A percentile compares a stretch with the other conserved stretches of the same genome.
Evolutionary conservation across 2,888 invertebrate species (phyloP).

Genomic region (Apodemia mormo): DNA sequence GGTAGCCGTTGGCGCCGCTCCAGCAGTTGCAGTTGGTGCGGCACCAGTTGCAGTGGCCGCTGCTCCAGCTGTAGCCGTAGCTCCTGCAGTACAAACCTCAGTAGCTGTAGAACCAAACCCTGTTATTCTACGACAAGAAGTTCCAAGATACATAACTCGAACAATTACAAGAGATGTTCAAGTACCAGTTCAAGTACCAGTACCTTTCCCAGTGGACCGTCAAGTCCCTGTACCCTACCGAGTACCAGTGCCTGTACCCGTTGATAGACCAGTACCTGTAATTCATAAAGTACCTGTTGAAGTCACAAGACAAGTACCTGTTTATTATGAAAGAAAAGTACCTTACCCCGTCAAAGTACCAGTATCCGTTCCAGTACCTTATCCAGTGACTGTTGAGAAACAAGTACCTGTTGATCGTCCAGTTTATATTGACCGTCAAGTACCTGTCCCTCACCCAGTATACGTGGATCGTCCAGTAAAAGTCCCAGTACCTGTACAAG

Average conservation of each 20-base stretch:
- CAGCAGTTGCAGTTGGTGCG: conserved; percentile 41
- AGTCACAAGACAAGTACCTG: conserved; percentile 71
- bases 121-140: conserved; percentile 69
- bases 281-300: conserved; percentile 78
- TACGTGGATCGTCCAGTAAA: conserved; percentile 79
- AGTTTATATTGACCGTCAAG: conserved; percentile 80
- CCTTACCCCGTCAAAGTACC: conserved; percentile 79
- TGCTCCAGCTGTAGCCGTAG: conserved; percentile 40
- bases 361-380: conserved; percentile 79
- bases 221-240: conserved; percentile 75
- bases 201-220: conserved; percentile 58
- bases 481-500: conserved; percentile 82
- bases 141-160: conserved; percentile 69
- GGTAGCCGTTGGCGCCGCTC: conserved; percentile 7
- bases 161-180: conserved; percentile 72
- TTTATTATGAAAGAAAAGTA: conserved; percentile 72
- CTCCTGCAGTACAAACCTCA: conserved; percentile 60
- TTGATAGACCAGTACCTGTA: conserved; percentile 78
- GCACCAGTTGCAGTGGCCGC: conserved; percentile 37
- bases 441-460: conserved; percentile 76
- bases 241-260: conserved; percentile 77
- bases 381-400: conserved; percentile 81
- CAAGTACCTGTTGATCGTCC: conserved; percentile 83
- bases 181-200: conserved; percentile 57
- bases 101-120: conserved; percentile 69